A percentile compares a stretch with the other conserved stretches of the same genome.
Conservation (phyloP, 1,140 invertebrate genomes). For the Phortica variegata region DNA sequence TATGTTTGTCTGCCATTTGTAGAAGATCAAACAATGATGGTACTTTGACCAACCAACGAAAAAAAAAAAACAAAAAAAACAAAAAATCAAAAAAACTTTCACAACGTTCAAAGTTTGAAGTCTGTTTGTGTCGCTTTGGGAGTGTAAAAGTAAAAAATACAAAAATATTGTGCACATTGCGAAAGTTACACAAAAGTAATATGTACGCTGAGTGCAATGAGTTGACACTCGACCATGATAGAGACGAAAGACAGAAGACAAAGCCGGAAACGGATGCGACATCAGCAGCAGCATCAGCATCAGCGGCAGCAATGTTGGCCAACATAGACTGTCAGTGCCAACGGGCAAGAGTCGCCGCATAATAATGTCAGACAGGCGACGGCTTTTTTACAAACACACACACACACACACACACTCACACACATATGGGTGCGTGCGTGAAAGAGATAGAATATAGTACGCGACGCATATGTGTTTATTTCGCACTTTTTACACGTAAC, state of each 20-base stretch:
- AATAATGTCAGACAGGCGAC: constrained; percentile 52
- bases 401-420: constrained; percentile 18
- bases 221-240: too few relatives aligned
- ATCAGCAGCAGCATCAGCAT: background rate
- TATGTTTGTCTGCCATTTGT: too few relatives aligned
- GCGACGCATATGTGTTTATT: constrained; percentile 25
- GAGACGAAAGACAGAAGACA: background rate
- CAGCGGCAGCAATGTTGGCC: background rate
- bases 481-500: constrained; percentile 38
- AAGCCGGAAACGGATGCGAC: background rate
- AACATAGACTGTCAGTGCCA: constrained; percentile 37
- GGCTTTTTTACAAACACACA: constrained; percentile 36
- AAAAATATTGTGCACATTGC: too few relatives aligned
- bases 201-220: too few relatives aligned
- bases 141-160: background rate
- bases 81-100: too few relatives aligned
- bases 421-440: background rate
- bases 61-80: too few relatives aligned
- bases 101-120: constrained; percentile 27
- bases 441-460: constrained; percentile 11
- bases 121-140: constrained; percentile 24
- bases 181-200: too few relatives aligned
- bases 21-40: too few relatives aligned
- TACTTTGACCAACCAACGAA: too few relatives aligned
- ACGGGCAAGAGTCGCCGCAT: constrained; percentile 46